Evolutionary conservation across 2,888 invertebrate genomes (phyloP).

Genomic region (Drosophila leonis): DNA sequence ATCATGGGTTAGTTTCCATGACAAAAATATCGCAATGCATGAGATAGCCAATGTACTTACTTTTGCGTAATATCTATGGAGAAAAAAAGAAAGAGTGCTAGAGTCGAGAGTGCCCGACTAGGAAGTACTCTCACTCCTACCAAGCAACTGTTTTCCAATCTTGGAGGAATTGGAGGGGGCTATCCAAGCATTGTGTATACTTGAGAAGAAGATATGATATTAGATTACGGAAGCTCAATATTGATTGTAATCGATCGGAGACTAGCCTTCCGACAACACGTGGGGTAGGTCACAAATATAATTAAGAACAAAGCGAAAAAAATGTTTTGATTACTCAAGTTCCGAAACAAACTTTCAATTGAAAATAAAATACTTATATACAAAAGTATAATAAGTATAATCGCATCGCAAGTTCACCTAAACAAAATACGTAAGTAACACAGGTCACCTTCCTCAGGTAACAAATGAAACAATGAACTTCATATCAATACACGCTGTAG

Average conservation of each 20-base stretch:
- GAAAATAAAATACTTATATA: too few species aligned
- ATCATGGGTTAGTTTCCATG: neutral
- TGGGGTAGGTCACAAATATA: too few species aligned
- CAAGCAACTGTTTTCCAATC: neutral
- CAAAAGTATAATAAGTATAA: too few species aligned
- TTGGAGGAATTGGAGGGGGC: neutral
- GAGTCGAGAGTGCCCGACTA: neutral
- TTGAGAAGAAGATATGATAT: neutral
- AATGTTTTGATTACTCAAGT: too few species aligned
- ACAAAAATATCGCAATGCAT: neutral
- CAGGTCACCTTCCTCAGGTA: too few species aligned
- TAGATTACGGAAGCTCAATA: neutral
- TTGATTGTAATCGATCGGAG: neutral
- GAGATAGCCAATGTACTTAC: neutral
- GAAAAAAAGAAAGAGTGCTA: neutral
- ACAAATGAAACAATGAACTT: too few species aligned
- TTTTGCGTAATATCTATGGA: neutral
- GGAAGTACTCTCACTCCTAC: neutral
- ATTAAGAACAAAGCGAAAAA: too few species aligned
- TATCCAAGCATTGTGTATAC: neutral
- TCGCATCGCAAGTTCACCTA: too few species aligned
- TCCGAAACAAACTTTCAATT: too few species aligned
- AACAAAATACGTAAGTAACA: too few species aligned
- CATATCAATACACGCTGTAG: too few species aligned
- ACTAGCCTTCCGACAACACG: too few species aligned